Percentiles rank a stretch among this genome's conserved stretches.
Conservation (phyloP, 2,113 vertebrate genomes). For the Pavo muticus region DNA sequence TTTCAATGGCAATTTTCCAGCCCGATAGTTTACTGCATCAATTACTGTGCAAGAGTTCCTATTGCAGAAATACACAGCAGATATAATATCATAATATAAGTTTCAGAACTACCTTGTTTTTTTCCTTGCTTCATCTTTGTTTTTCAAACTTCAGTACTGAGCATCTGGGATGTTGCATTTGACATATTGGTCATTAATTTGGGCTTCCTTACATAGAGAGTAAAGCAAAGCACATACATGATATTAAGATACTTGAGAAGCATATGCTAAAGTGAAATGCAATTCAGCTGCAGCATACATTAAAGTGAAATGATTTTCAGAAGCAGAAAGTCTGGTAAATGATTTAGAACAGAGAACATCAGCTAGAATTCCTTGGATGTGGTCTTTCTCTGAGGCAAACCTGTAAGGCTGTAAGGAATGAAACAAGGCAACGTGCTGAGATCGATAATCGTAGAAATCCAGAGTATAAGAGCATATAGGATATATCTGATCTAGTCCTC, state of each 20-base stretch:
- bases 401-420: too few species aligned
- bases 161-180: neutral
- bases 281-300: neutral
- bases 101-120: neutral
- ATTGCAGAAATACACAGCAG: neutral
- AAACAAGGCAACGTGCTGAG: too few species aligned
- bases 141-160: neutral
- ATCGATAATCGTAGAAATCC: too few species aligned
- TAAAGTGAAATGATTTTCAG: neutral
- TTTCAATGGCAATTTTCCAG: constrained; percentile 64
- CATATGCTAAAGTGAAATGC: neutral
- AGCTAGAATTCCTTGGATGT: neutral
- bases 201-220: neutral
- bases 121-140: neutral
- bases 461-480: too few species aligned
- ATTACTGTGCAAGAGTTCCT: neutral
- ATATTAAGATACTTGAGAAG: neutral
- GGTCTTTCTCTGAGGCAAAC: neutral
- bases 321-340: neutral
- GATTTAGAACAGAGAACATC: neutral
- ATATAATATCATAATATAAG: neutral
- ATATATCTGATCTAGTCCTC: too few species aligned
- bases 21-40: constrained; percentile 4
- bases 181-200: neutral
- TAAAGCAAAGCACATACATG: neutral